A percentile compares a stretch with the other conserved stretches of the same genome.
Evolutionary conservation across 2,888 invertebrate genomes (phyloP).

Genomic region (Stenolophus ochropezus): DNA sequence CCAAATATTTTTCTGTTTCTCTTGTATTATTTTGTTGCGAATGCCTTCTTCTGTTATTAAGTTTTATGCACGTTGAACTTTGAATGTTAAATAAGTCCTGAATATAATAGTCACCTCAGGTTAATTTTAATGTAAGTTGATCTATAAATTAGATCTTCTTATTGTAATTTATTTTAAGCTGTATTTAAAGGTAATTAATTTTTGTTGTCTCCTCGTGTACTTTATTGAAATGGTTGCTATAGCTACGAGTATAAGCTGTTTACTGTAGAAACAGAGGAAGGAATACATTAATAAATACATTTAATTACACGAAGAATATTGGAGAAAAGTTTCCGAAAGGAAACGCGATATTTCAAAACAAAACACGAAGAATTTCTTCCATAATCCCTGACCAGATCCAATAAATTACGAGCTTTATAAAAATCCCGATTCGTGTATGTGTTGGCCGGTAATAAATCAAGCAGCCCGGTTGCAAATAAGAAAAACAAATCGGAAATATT

Average conservation of each 20-base stretch:
- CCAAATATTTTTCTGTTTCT: too few relatives aligned
- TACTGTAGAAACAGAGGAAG: not conserved
- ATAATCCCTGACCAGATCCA: constrained; percentile 51
- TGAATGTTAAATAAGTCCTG: too few relatives aligned
- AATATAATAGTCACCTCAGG: too few relatives aligned
- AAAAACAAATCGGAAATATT: constrained; percentile 28
- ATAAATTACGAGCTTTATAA: constrained; percentile 52
- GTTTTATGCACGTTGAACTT: too few relatives aligned
- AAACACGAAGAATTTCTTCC: constrained; percentile 21
- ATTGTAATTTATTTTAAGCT: too few relatives aligned
- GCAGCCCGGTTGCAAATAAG: constrained; percentile 27
- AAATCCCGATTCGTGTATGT: constrained; percentile 47
- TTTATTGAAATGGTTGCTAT: too few relatives aligned
- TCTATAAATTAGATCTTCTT: too few relatives aligned
- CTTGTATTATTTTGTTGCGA: too few relatives aligned
- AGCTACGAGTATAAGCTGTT: not conserved
- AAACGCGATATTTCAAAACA: constrained; percentile 19
- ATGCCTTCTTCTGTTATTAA: too few relatives aligned
- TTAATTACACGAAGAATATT: not conserved
- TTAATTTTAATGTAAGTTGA: too few relatives aligned
- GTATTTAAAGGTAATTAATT: too few relatives aligned
- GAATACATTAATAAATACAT: not conserved
- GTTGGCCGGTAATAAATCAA: constrained; percentile 37
- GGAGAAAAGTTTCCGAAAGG: not conserved
- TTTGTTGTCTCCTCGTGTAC: too few relatives aligned